phyloP scores from a whole-genome alignment of 2,113 vertebrate genomes.

The Okapia johnstoni region DNA sequence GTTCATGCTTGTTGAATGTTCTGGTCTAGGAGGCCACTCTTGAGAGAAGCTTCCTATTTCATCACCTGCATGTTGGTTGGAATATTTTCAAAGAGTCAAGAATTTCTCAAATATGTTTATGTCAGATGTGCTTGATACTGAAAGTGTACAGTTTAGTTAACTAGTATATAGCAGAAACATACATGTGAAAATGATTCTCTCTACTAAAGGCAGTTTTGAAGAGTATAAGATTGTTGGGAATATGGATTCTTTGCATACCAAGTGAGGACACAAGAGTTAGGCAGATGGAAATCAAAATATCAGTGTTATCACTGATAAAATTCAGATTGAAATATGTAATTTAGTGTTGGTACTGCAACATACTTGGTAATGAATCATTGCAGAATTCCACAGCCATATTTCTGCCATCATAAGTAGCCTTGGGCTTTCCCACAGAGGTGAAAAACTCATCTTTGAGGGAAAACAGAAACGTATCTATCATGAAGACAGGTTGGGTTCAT shows the following conservation, averaged over 20 bases:
- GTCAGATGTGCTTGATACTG: neutral
- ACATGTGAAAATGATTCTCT: neutral
- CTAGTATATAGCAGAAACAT: neutral
- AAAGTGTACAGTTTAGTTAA: neutral
- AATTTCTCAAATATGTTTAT: neutral
- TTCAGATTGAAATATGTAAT: neutral
- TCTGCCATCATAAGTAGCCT: neutral
- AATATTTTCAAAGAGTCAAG: neutral
- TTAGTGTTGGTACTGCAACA: neutral
- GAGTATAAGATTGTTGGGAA: neutral
- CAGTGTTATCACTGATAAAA: neutral
- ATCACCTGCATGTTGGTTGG: fast-evolving
- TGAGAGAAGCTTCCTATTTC: neutral
- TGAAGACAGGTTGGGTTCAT: neutral
- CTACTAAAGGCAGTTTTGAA: neutral
- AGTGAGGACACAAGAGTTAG: neutral
- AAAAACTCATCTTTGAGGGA: neutral
- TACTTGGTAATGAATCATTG: neutral
- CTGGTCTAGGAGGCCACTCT: neutral
- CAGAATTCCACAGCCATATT: neutral
- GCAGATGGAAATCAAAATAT: neutral
- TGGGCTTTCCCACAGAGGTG: neutral
- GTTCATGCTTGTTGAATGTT: neutral
- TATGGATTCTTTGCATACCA: neutral
- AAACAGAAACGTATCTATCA: neutral